Conservation (phyloP, 2,888 invertebrate genomes). For the Brachylomia viminalis region DNA sequence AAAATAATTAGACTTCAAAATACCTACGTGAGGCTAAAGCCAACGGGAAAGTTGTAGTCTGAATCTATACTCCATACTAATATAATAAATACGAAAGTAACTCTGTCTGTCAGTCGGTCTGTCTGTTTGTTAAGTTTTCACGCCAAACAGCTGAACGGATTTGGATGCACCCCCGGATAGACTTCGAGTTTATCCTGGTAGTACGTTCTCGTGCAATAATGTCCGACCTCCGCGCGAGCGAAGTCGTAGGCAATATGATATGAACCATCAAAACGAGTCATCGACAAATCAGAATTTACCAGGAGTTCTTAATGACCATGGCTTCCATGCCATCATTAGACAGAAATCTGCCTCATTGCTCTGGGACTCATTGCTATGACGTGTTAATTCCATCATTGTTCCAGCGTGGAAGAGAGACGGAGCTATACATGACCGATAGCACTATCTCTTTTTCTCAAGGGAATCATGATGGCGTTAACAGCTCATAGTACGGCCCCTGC, state of each 20-base stretch:
- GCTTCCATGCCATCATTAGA: too few relatives aligned
- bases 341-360: too few relatives aligned
- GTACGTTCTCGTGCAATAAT: neutral
- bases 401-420: too few relatives aligned
- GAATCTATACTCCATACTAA: neutral
- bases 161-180: neutral
- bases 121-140: neutral
- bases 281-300: neutral
- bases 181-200: neutral
- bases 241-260: neutral
- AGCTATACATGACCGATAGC: too few relatives aligned
- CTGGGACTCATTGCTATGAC: too few relatives aligned
- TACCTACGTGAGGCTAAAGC: neutral
- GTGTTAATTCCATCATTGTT: too few relatives aligned
- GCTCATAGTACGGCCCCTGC: too few relatives aligned
- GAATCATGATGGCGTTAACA: too few relatives aligned
- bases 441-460: too few relatives aligned
- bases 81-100: neutral
- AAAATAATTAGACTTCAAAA: neutral
- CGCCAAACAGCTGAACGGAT: neutral
- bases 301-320: too few relatives aligned
- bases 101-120: neutral
- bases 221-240: neutral
- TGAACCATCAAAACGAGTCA: neutral
- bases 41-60: neutral